These are phyloP conservation scores for Marmota flaviventris DNA, from an alignment of 2,113 vertebrate species.

Conservation along the genomic window DNA sequence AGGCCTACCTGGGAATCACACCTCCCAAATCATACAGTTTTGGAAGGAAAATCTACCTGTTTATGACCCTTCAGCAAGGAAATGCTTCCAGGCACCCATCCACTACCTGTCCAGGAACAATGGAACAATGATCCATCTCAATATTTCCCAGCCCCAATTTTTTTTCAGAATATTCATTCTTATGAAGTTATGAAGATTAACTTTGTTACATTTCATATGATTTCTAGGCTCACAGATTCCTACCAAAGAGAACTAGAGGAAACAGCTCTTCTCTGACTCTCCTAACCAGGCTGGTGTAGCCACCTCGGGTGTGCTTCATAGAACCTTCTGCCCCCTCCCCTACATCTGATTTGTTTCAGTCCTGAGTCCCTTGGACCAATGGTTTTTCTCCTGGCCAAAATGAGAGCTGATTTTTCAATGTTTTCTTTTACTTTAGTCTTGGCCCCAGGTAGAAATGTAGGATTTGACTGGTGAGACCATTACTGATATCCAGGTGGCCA, in stretches of 20 bases:
- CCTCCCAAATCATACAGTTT: not conserved
- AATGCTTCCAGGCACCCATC: not conserved
- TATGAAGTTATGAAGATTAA: not conserved
- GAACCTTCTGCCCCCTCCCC: not conserved
- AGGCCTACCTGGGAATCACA: not conserved
- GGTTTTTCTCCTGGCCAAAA: not conserved
- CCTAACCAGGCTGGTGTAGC: not conserved
- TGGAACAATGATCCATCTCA: not conserved
- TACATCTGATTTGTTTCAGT: not conserved
- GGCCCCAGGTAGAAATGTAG: constrained; percentile 3
- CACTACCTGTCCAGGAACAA: not conserved
- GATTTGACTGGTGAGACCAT: constrained; percentile 14
- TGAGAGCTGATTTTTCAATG: not conserved
- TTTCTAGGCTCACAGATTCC: not conserved
- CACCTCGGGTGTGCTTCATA: not conserved
- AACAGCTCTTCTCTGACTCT: no score
- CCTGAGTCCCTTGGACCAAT: not conserved
- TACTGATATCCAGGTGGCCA: constrained; percentile 41
- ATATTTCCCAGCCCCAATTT: not conserved
- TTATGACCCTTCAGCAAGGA: not conserved
- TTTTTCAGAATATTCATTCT: not conserved
- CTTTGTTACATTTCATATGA: not conserved
- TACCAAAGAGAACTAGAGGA: not conserved
- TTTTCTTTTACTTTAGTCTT: constrained; percentile 10
- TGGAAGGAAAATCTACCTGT: not conserved